Base-by-base conservation (phyloP, 92 coral and sea anemone genomes). In the Epizoanthus scotinus region DNA sequence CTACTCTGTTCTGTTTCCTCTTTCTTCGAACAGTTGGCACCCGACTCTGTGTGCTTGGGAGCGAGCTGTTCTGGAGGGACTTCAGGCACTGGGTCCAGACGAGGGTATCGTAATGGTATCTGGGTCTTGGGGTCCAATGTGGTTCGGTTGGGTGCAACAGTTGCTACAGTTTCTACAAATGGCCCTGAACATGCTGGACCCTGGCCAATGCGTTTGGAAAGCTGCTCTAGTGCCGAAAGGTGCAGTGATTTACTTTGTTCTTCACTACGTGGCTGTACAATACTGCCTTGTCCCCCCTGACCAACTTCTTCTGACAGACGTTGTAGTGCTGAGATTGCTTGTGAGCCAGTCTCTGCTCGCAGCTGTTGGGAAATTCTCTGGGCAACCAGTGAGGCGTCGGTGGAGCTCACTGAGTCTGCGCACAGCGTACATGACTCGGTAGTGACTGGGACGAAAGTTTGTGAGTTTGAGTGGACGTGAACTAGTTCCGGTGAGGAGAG, bases 301-400 rank as follows among this genome's bases (percentile, higher is more conserved):
- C 95, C 92, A 44, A 91, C 88, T 64, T 86, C 78, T 22, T 87
- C 92, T 21, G 88, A 85, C 34, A 91, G 88, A 7, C 82, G 87
- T 25, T 82, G 83, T 18, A 91, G 84, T 14, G 95, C 92, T 0
- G 89, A 81, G 17, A 91, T 85, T 12, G 95, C 92, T 80, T 91
- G 92, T 17, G 83, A 83, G 7, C 95, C 95, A 36, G 86, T 91
- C 55, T 91, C 91, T 47, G 57, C 83, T 26, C 36, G 18, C 3
- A 29, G 8, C 9, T 29, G 22, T 29, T 64, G 9, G 70, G 70
- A 17, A 64, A 38, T 64, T 18, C 36, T 64, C 38, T 29, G 44
- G 70, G 70, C 31, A 62, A 26, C 67, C 15, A 62, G 26, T 25
- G 67, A 26, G 22, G 44, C 31, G n/a, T 29, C 47, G 20, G 44